Evolutionary conservation across 2,888 invertebrate species (phyloP).

Genomic region (Periphyllus acericola): DNA sequence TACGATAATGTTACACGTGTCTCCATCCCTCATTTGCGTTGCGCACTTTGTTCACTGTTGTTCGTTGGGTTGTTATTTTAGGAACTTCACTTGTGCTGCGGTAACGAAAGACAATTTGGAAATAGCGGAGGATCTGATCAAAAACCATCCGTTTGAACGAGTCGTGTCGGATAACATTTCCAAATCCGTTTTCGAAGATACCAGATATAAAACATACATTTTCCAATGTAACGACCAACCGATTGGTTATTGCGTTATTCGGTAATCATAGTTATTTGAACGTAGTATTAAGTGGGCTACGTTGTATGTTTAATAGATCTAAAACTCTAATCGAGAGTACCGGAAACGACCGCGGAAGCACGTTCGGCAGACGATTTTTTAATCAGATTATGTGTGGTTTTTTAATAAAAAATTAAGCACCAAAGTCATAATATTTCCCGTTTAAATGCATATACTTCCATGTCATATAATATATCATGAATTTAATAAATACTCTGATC

Average conservation of each 20-base stretch:
- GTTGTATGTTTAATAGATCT: not conserved
- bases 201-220: conserved; percentile 47
- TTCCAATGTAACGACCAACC: conserved; percentile 24
- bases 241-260: conserved; percentile 52
- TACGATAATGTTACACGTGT: not conserved
- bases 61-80: not conserved
- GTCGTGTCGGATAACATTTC: conserved; percentile 41
- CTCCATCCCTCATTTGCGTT: not conserved
- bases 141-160: not conserved
- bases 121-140: conserved; percentile 9
- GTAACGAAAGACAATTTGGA: conserved; percentile 37
- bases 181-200: conserved; percentile 49
- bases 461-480: no score
- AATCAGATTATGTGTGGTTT: no score
- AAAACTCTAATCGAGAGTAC: no score
- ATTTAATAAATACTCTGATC: no score
- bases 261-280: not conserved
- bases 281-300: not conserved
- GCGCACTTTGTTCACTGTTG: not conserved
- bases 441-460: no score
- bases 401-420: no score
- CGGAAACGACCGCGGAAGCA: no score
- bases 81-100: not conserved
- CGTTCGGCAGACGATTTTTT: no score
- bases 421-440: no score